These are phyloP conservation scores for Dromococcyx pavoninus DNA, from an alignment of 2,797 vertebrate genomes.

Conservation along the genomic window DNA sequence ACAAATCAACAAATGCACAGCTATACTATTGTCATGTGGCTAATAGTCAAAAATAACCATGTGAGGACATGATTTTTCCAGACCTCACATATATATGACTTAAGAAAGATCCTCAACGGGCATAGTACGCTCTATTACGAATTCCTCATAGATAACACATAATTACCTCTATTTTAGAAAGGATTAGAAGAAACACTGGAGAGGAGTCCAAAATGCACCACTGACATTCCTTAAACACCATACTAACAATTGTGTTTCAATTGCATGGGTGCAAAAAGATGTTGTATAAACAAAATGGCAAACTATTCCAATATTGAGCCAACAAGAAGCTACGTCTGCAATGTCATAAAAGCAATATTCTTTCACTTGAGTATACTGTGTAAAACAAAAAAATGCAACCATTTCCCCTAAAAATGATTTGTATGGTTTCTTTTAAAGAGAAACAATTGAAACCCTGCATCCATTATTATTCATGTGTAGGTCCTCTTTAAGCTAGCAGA, in stretches of 20 bases:
- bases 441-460: not conserved
- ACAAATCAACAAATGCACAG: not conserved
- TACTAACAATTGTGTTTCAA: not conserved
- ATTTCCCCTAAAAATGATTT: not conserved
- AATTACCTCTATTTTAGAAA: slow-evolving; percentile 46
- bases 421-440: not conserved
- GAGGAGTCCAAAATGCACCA: not conserved
- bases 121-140: not conserved
- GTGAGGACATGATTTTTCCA: slow-evolving; percentile 31
- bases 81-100: slow-evolving; percentile 3
- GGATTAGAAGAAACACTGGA: slow-evolving; percentile 16
- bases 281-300: not conserved
- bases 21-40: not conserved
- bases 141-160: slow-evolving; percentile 38
- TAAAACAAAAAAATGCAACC: not conserved
- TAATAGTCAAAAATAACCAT: not conserved
- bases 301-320: not conserved
- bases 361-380: not conserved
- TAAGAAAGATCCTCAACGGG: slow-evolving; percentile 38
- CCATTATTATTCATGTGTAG: not conserved
- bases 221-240: not conserved
- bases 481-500: not conserved
- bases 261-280: not conserved
- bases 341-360: not conserved
- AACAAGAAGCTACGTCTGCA: not conserved